These are phyloP conservation scores for Hydraecia micacea DNA, from an alignment of 2,888 invertebrate genomes.

Conservation along the genomic window DNA sequence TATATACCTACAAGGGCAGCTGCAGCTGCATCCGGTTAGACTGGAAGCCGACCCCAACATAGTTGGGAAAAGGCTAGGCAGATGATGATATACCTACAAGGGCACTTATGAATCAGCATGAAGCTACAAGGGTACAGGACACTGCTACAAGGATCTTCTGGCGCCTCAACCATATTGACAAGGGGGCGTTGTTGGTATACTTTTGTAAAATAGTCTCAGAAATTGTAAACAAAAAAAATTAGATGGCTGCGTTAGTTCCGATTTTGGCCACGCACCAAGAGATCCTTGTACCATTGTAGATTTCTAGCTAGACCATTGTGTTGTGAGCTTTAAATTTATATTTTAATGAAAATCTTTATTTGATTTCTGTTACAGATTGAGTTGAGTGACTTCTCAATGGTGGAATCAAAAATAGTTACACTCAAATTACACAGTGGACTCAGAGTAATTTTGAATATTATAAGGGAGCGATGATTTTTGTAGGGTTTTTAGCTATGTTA, in stretches of 20 bases:
- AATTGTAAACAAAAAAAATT: background rate
- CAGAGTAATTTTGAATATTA: conserved; percentile 86
- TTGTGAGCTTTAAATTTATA: background rate
- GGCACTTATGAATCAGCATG: background rate
- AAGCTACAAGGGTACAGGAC: background rate
- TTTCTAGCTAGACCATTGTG: background rate
- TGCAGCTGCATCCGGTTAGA: no score
- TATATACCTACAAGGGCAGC: background rate
- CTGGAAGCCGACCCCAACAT: no score
- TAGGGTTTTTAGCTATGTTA: conserved; percentile 31
- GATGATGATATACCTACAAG: background rate
- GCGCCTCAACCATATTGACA: background rate
- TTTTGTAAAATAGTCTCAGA: background rate
- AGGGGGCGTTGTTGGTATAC: background rate
- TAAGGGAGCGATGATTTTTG: conserved; percentile 81
- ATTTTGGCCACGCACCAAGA: background rate
- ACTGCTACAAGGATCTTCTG: background rate
- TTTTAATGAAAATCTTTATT: background rate
- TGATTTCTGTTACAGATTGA: conserved; percentile 89
- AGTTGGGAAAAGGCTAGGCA: no score
- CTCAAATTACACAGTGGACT: conserved; percentile 87
- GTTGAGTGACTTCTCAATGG: conserved; percentile 92
- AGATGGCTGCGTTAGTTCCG: background rate
- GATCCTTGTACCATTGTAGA: background rate
- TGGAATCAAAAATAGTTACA: conserved; percentile 90